Conservation (phyloP, 2,113 vertebrate genomes). For the Paramisgurnus dabryanus region DNA sequence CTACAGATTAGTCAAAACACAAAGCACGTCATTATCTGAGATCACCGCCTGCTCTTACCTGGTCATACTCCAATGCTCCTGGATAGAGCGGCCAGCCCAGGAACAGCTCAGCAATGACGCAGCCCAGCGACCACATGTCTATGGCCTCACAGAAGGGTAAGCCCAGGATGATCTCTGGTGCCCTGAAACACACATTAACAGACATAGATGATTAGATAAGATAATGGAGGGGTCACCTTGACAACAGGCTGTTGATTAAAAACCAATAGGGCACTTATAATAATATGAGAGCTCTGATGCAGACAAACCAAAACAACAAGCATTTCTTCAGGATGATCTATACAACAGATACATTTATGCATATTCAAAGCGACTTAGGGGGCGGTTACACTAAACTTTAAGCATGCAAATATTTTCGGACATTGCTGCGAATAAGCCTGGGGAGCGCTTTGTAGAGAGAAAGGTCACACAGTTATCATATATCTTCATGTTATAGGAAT, state of each 20-base stretch:
- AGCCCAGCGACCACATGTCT: constrained; percentile 98
- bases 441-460: too few relatives aligned
- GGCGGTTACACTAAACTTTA: too few relatives aligned
- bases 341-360: background rate
- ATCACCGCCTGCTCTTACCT: constrained; percentile 76
- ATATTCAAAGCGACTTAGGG: too few relatives aligned
- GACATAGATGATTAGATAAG: background rate
- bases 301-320: background rate
- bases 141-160: constrained; percentile 98
- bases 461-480: too few relatives aligned
- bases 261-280: background rate
- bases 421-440: too few relatives aligned
- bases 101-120: constrained; percentile 96
- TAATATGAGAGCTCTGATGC: background rate
- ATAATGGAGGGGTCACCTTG: constrained; percentile 34
- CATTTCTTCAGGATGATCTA: background rate
- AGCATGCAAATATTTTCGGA: too few relatives aligned
- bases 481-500: too few relatives aligned
- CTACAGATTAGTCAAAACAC: background rate
- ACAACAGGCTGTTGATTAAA: constrained; percentile 37
- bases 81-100: constrained; percentile 97
- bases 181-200: constrained; percentile 72
- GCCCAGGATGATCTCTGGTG: constrained; percentile 98
- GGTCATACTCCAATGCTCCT: constrained; percentile 96
- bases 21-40: constrained; percentile 28